Percentiles rank a stretch among this genome's conserved stretches.
These are phyloP conservation scores for Drosophila kanekoi DNA, from an alignment of 2,888 invertebrate species.

Conservation along the genomic window DNA sequence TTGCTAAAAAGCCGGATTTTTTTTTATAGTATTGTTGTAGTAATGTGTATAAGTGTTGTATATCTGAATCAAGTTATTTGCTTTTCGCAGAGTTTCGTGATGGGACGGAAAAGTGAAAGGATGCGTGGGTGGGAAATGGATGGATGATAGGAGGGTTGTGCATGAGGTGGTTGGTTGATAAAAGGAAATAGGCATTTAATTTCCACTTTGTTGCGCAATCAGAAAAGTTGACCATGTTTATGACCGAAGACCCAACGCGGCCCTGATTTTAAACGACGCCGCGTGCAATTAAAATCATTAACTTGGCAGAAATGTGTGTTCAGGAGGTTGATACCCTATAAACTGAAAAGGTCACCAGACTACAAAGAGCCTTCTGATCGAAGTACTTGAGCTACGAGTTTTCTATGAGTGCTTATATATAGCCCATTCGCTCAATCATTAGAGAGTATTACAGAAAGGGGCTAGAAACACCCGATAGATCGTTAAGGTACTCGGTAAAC, in stretches of 20 bases:
- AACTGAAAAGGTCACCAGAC: neutral
- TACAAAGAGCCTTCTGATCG: too few relatives aligned
- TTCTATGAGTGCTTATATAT: too few relatives aligned
- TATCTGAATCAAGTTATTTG: constrained; percentile 77
- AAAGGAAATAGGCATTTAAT: constrained; percentile 11
- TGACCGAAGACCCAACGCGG: constrained; percentile 5
- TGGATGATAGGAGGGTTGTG: neutral
- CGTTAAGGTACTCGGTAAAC: constrained; percentile 27
- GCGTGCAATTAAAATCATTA: constrained; percentile 51
- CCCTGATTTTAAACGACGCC: constrained; percentile 24
- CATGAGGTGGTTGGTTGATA: neutral
- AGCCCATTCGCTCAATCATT: neutral
- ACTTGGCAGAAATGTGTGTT: neutral
- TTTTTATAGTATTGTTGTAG: constrained; percentile 67
- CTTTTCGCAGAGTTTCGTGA: constrained; percentile 65
- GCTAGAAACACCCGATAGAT: neutral
- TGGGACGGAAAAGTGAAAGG: neutral
- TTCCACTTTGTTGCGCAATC: constrained; percentile 40
- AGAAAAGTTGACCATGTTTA: constrained; percentile 24
- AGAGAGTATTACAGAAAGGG: constrained; percentile 2
- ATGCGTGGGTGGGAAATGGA: neutral
- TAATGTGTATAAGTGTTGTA: constrained; percentile 79
- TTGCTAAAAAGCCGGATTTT: constrained; percentile 26
- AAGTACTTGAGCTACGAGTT: too few relatives aligned
- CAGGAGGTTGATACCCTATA: neutral